Base-by-base conservation (phyloP, 2,113 vertebrate species). In the Burhinus oedicnemus region DNA sequence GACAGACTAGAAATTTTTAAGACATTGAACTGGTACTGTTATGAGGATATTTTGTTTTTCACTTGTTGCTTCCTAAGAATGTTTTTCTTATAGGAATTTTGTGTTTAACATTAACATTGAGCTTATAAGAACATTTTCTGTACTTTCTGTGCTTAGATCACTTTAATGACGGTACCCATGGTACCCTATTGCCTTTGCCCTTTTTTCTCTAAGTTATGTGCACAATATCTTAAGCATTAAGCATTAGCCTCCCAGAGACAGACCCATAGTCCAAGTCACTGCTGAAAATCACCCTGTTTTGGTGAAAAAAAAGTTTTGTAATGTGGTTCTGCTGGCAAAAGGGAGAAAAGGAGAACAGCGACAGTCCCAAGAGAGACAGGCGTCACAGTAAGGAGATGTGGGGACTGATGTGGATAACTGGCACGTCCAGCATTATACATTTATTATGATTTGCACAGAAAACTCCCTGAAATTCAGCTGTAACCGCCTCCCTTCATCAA, bases 81-180 rank as follows among this genome's bases (percentile, higher is more conserved):
- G 7, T 3, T 36, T 74, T 90, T 76, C n/a, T 47, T 45, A n/a
- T 7, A 58, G 15, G 10, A 62, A 57, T n/a, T 58, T n/a, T 40
- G 20, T 66, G 51, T 57, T 70, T 64, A 78, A 57, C 23, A 6
- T 36, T 75, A 86, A 27, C 6, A 14, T 8, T 69, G 65, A 72
- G 12, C 19, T 62, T 38, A 16, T 5, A 44, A 19, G 17, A 44
- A 52, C 2, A 5, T 8, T 80, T 95, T 85, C 45, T 51, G 14
- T 36, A 25, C 5, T 29, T 62, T 44, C 44, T 44, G 44, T 15
- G 15, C 36, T 6, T 42, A 65, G 32, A 49, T 25, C 18, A 10
- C 22, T 79, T 72, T 17, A 40, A 47, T 45, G 27, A 14, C 0
- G 2, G 19, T 42, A 30, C 5, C 3, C 9, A 8, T 1, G 4